These are phyloP conservation scores for Drosophila pruinosa DNA, from an alignment of 1,140 invertebrate species.

Conservation along the genomic window DNA sequence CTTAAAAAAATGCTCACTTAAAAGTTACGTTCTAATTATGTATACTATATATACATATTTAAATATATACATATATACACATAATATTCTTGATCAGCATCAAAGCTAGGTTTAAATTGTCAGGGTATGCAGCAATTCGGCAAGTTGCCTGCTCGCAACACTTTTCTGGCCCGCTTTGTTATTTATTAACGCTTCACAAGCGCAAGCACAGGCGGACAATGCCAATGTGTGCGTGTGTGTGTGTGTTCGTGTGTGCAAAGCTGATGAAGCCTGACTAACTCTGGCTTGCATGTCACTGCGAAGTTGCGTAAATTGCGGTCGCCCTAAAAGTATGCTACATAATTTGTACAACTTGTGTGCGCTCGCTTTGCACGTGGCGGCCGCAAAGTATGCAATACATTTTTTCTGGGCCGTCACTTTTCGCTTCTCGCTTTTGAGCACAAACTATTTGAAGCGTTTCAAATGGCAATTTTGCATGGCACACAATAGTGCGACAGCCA, in stretches of 20 bases:
- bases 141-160: too few relatives aligned
- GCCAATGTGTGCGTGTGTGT: not conserved
- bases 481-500: not conserved
- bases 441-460: not conserved
- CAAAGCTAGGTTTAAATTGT: too few relatives aligned
- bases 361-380: not conserved
- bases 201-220: constrained; percentile 7
- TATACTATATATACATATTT: too few relatives aligned
- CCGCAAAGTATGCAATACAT: constrained; percentile 27
- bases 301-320: not conserved
- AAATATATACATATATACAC: too few relatives aligned
- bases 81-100: too few relatives aligned
- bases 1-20: too few relatives aligned
- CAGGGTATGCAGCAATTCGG: too few relatives aligned
- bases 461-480: not conserved
- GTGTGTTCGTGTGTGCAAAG: not conserved
- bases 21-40: too few relatives aligned
- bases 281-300: not conserved
- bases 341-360: not conserved
- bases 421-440: not conserved
- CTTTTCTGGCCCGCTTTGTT: not conserved
- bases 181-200: constrained; percentile 30
- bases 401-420: not conserved
- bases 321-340: constrained; percentile 16
- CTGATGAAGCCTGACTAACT: constrained; percentile 26